phyloP scores from a whole-genome alignment of 2,113 vertebrate species.

The Poecile atricapillus region DNA sequence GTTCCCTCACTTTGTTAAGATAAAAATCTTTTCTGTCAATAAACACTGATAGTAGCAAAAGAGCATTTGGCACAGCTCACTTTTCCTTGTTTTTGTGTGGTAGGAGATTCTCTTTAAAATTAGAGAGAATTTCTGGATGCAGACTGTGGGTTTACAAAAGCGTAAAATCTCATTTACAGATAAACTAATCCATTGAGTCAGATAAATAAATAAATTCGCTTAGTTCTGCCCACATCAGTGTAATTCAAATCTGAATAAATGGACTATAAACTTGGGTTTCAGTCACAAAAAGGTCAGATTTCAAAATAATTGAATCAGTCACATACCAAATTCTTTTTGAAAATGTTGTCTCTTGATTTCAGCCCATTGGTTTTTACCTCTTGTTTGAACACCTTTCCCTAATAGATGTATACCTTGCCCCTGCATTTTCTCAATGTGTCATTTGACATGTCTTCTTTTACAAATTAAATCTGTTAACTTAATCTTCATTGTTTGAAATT shows the following conservation, averaged over 20 bases:
- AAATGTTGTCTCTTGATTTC: background rate
- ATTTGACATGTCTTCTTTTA: background rate
- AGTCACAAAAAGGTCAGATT: background rate
- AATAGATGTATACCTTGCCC: background rate
- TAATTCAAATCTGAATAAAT: background rate
- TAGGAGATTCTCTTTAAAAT: background rate
- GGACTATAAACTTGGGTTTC: background rate
- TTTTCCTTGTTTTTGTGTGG: background rate
- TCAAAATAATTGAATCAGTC: background rate
- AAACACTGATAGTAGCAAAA: conserved; percentile 25
- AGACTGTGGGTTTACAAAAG: background rate
- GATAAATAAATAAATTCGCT: background rate
- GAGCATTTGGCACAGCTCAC: background rate
- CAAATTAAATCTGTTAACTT: background rate
- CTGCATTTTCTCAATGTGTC: background rate
- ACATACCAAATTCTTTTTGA: background rate
- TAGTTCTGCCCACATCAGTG: background rate
- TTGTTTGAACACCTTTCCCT: background rate
- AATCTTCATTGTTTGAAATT: background rate
- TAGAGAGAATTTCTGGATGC: background rate
- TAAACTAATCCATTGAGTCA: background rate
- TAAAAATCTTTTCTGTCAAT: conserved; percentile 45
- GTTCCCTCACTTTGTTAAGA: conserved; percentile 6
- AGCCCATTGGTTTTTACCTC: background rate
- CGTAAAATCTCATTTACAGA: background rate